Evolutionary conservation across 2,113 vertebrate species (phyloP).

Genomic region (Mesitornis unicolor): DNA sequence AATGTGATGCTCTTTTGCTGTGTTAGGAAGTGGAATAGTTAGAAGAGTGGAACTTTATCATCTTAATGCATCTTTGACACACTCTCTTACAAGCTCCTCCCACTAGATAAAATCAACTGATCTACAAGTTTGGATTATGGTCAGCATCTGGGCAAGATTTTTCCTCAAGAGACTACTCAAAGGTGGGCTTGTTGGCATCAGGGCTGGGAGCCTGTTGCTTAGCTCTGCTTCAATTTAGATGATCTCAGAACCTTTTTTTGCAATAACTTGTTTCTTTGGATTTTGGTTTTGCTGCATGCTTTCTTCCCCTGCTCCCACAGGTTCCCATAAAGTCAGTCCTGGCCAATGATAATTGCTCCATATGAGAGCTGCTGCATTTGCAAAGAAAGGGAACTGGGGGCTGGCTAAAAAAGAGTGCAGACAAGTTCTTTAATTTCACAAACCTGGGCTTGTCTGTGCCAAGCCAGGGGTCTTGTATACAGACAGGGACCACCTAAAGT

Average conservation of each 20-base stretch:
- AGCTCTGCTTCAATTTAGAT: background rate
- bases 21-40: background rate
- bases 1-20: background rate
- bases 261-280: background rate
- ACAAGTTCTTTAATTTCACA: background rate
- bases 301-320: background rate
- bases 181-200: background rate
- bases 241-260: background rate
- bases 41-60: background rate
- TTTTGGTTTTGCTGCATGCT: background rate
- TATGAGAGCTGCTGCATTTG: background rate
- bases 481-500: background rate
- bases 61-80: background rate
- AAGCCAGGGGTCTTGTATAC: rapidly evolving
- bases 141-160: background rate
- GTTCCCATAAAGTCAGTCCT: background rate
- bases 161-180: background rate
- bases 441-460: background rate
- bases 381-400: background rate
- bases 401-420: background rate
- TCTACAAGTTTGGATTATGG: background rate
- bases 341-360: background rate
- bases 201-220: background rate
- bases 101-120: background rate
- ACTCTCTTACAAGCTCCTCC: background rate